These are phyloP conservation scores for Prionailurus bengalensis DNA, from an alignment of 2,113 vertebrate genomes.

Conservation along the genomic window DNA sequence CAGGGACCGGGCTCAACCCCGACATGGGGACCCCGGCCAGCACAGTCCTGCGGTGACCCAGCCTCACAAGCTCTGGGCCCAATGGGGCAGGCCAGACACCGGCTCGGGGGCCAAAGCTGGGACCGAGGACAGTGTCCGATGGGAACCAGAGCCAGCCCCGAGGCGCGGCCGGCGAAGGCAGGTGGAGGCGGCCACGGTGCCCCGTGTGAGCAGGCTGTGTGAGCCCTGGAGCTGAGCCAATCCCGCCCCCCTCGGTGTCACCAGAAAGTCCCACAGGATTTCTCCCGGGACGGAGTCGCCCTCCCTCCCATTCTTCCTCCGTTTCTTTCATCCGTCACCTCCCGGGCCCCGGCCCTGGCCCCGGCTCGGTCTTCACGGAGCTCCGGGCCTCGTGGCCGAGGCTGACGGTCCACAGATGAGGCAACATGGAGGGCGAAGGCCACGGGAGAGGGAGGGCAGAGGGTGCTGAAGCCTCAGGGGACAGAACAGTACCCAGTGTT, in stretches of 20 bases:
- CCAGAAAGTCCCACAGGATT: neutral
- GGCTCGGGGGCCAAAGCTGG: neutral
- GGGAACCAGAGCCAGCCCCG: neutral
- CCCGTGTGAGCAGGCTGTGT: neutral
- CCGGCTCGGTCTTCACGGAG: neutral
- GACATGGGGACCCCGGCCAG: neutral
- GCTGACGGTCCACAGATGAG: neutral
- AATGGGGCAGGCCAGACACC: neutral
- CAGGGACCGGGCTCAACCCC: rapidly evolving
- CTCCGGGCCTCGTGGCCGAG: neutral
- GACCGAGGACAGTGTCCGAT: rapidly evolving
- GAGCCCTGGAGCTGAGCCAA: neutral
- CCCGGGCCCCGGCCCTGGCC: neutral
- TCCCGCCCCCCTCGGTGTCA: neutral
- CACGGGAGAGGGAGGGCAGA: neutral
- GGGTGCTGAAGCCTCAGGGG: neutral
- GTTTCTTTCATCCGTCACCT: neutral
- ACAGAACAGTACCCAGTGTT: neutral
- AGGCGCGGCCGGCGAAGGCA: too few species aligned
- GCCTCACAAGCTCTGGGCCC: too few species aligned
- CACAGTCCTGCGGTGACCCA: neutral
- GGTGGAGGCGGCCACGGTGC: too few species aligned
- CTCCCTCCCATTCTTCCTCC: neutral
- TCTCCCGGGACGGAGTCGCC: neutral
- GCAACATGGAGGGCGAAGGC: rapidly evolving